Conservation (phyloP, 2,113 vertebrate genomes). For the Tachysurus vachellii region DNA sequence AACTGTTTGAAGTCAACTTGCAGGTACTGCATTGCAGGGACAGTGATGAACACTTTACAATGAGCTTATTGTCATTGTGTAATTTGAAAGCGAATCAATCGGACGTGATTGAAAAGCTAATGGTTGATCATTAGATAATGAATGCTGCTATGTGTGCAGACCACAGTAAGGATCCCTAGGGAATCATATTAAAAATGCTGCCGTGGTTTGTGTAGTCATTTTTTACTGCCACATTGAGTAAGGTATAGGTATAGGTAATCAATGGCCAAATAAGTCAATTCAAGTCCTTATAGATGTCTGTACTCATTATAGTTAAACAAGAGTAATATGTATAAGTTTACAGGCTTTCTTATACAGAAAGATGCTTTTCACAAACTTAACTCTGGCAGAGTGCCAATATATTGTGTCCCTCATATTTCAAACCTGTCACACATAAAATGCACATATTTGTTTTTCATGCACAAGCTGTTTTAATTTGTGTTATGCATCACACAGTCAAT, state of each 20-base stretch:
- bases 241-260: background rate
- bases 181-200: background rate
- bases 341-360: background rate
- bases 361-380: background rate
- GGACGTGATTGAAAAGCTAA: slow-evolving; percentile 21
- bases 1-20: background rate
- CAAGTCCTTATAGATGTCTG: background rate
- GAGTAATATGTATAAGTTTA: background rate
- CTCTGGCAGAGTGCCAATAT: background rate
- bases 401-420: slow-evolving; percentile 13
- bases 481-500: slow-evolving; percentile 11
- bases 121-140: slow-evolving; percentile 19
- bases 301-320: background rate
- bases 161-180: slow-evolving; percentile 4
- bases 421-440: background rate
- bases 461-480: slow-evolving; percentile 26
- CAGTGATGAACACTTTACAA: background rate
- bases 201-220: background rate
- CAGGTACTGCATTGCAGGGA: slow-evolving; percentile 34
- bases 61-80: background rate
- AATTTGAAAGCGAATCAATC: slow-evolving; percentile 15
- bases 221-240: background rate
- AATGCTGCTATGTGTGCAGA: slow-evolving; percentile 9
- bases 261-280: background rate
- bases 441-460: slow-evolving; percentile 22